These are phyloP conservation scores for Parasteatoda lunata DNA, from an alignment of 2,888 invertebrate genomes.

Conservation along the genomic window DNA sequence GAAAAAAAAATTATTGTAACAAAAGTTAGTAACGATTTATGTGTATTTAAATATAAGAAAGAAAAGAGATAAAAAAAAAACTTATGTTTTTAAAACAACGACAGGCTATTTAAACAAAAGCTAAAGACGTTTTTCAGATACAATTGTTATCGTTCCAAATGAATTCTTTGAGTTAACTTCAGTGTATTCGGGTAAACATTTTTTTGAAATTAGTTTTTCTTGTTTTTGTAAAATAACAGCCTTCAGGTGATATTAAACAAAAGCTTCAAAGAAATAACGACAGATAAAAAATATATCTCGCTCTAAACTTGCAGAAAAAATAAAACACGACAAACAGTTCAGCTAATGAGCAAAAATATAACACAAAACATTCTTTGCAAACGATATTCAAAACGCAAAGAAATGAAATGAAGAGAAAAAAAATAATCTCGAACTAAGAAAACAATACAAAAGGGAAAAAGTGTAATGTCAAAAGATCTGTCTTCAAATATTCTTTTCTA, in stretches of 20 bases:
- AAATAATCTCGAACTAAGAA: background rate
- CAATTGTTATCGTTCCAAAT: conserved; percentile 2
- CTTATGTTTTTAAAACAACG: background rate
- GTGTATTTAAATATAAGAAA: too few relatives aligned
- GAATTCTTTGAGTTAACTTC: background rate
- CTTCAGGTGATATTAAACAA: background rate
- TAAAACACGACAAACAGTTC: background rate
- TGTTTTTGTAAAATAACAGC: background rate
- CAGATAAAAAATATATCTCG: background rate
- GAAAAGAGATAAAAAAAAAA: too few relatives aligned
- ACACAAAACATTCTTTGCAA: background rate
- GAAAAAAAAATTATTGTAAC: too few relatives aligned
- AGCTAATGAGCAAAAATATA: background rate
- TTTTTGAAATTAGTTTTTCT: background rate
- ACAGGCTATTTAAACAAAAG: background rate
- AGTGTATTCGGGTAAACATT: background rate
- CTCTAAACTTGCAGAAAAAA: background rate
- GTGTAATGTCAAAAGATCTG: conserved; percentile 25
- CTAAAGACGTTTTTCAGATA: background rate
- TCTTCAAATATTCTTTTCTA: conserved; percentile 30
- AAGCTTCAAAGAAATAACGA: background rate
- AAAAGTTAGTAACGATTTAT: too few relatives aligned
- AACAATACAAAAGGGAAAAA: conserved; percentile 7
- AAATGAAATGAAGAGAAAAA: background rate
- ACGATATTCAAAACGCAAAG: background rate